phyloP scores from a whole-genome alignment of 2,888 invertebrate genomes.

The Panzeria rudis region DNA sequence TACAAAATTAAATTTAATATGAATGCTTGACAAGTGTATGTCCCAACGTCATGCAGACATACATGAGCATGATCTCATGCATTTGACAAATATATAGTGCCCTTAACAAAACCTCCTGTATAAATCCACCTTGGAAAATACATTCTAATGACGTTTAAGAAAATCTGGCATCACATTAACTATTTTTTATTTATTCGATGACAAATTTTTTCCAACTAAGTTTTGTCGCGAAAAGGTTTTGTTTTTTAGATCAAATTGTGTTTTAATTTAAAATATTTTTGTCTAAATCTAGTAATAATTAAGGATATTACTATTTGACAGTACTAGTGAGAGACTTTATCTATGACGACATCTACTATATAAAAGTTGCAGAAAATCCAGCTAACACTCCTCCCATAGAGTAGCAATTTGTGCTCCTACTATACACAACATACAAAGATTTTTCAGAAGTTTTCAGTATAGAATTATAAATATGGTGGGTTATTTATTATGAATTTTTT shows the following conservation, averaged over 20 bases:
- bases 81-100: too few relatives aligned
- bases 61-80: too few relatives aligned
- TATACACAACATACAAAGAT: neutral
- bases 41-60: too few relatives aligned
- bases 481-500: neutral
- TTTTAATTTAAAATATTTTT: neutral
- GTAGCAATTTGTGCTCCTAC: neutral
- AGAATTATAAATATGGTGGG: slow-evolving; percentile 71
- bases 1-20: too few relatives aligned
- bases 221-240: neutral
- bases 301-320: neutral
- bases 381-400: slow-evolving; percentile 29
- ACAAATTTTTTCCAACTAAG: neutral
- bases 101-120: too few relatives aligned
- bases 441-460: neutral
- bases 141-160: too few relatives aligned
- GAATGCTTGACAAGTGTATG: too few relatives aligned
- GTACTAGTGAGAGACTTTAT: neutral
- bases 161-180: neutral
- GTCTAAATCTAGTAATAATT: neutral
- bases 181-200: slow-evolving; percentile 5
- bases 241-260: neutral
- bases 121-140: too few relatives aligned
- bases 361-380: slow-evolving; percentile 2
- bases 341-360: neutral